Evolutionary conservation across 2,888 invertebrate genomes (phyloP).

Genomic region (Dicranocentrus wangi): DNA sequence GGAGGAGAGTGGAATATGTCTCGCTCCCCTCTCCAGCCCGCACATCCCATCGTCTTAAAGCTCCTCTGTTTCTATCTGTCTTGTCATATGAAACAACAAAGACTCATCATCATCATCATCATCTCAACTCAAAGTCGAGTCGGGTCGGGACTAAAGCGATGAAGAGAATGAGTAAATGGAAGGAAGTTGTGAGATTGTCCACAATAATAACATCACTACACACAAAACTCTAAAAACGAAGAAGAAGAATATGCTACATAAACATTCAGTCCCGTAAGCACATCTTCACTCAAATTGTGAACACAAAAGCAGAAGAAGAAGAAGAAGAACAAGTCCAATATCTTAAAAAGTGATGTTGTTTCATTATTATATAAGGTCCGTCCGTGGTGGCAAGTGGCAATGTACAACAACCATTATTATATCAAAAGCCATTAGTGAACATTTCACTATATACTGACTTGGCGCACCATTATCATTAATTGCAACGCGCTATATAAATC

Average conservation of each 20-base stretch:
- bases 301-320: not conserved
- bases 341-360: constrained; percentile 8
- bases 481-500: no score
- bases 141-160: not conserved
- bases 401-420: no score
- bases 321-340: not conserved
- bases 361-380: no score
- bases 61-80: constrained; percentile 48
- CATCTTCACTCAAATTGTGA: not conserved
- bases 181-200: constrained; percentile 42
- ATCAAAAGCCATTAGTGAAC: no score
- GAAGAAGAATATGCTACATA: not conserved
- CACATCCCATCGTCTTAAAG: constrained; percentile 34
- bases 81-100: constrained; percentile 49
- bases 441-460: no score
- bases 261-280: not conserved
- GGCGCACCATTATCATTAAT: no score
- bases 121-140: no score
- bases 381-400: no score
- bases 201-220: not conserved
- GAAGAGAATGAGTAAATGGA: constrained; percentile 16
- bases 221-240: no score
- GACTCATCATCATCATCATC: no score
- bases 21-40: constrained; percentile 1
- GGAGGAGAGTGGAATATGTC: no score